Evolutionary conservation across 2,113 vertebrate genomes (phyloP).

Genomic region (Theristicus caerulescens): DNA sequence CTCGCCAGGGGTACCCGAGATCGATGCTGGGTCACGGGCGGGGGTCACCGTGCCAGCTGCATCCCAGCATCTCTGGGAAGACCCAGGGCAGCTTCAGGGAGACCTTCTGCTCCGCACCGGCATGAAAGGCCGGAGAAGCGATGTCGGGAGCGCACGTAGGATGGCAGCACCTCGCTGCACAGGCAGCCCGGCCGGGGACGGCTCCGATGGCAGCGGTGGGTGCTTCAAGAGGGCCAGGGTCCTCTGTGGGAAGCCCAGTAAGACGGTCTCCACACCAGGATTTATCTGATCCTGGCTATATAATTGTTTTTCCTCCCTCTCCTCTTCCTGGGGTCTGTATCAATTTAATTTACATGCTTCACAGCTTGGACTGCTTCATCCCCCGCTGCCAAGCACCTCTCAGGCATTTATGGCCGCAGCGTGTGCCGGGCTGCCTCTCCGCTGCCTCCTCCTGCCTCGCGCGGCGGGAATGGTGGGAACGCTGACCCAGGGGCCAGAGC

Average conservation of each 20-base stretch:
- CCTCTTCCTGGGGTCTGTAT: not conserved
- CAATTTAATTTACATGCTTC: not conserved
- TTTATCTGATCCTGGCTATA: not conserved
- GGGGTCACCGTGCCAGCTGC: not conserved
- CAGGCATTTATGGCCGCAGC: not conserved
- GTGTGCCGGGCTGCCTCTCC: not conserved
- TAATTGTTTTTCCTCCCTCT: not conserved
- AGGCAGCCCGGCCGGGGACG: not conserved
- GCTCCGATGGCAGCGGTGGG: not conserved
- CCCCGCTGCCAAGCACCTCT: not conserved
- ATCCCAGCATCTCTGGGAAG: not conserved
- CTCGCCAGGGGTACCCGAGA: not conserved
- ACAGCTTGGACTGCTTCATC: not conserved
- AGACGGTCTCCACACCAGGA: not conserved
- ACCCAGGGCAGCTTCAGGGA: not conserved
- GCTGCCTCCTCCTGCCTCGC: not conserved
- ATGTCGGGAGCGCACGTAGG: not conserved
- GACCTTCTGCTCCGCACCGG: not conserved
- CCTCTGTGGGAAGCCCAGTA: fast-evolving
- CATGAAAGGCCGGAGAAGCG: not conserved
- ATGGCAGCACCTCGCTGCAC: not conserved
- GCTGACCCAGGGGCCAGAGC: not conserved
- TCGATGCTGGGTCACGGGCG: not conserved
- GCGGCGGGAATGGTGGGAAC: not conserved
- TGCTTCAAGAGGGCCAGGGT: not conserved